Conservation (phyloP, 2,797 vertebrate genomes). For the Zonotrichia albicollis region DNA sequence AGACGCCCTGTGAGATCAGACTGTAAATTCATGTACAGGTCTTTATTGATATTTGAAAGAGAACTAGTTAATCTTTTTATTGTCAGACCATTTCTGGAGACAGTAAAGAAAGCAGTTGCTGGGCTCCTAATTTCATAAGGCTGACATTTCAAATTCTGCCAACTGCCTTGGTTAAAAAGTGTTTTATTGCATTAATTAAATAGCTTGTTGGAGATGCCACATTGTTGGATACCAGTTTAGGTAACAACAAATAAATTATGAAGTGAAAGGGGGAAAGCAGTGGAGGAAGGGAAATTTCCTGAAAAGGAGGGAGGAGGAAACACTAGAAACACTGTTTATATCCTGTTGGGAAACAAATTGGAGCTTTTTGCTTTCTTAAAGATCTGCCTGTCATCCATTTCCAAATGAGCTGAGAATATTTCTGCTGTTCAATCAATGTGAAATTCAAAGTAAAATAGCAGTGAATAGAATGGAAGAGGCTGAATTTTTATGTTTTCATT, state of each 20-base stretch:
- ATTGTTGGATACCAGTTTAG: slow-evolving; percentile 18
- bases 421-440: not conserved
- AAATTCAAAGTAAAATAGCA: slow-evolving; percentile 1
- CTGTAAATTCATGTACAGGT: not conserved
- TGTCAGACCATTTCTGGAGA: not conserved
- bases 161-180: slow-evolving; percentile 28
- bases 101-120: not conserved
- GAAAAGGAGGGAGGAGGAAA: not conserved
- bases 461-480: not conserved
- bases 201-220: slow-evolving; percentile 15
- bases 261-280: not conserved
- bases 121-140: not conserved
- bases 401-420: not conserved
- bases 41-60: slow-evolving; percentile 4
- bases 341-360: not conserved
- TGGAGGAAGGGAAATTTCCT: not conserved
- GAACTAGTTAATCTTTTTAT: not conserved
- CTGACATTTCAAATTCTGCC: slow-evolving; percentile 17
- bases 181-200: slow-evolving; percentile 63
- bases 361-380: not conserved
- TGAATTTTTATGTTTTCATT: not conserved
- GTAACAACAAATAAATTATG: slow-evolving; percentile 57
- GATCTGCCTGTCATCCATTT: not conserved
- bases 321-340: not conserved
- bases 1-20: not conserved